Evolutionary conservation across 2,113 vertebrate genomes (phyloP).

Genomic region (Cochlearius cochlearius): DNA sequence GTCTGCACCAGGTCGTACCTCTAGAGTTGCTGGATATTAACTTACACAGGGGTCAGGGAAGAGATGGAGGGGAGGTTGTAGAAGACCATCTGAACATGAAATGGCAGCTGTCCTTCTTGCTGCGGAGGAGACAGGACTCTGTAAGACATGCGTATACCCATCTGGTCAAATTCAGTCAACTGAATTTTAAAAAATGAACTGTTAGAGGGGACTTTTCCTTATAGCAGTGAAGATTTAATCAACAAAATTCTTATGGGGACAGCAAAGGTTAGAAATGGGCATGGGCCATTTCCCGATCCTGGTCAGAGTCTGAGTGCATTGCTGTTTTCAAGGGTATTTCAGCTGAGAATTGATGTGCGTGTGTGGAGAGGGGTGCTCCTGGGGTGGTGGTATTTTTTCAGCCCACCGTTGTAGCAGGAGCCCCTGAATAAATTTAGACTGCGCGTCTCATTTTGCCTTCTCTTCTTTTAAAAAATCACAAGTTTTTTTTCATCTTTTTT

Average conservation of each 20-base stretch:
- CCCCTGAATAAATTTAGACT: background rate
- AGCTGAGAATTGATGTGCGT: background rate
- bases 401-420: background rate
- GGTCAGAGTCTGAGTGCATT: background rate
- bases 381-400: background rate
- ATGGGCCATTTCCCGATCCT: too few species aligned
- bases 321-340: background rate
- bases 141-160: background rate
- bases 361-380: background rate
- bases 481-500: background rate
- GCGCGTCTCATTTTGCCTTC: background rate
- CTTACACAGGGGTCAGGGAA: background rate
- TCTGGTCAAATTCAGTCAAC: background rate
- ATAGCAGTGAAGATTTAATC: background rate
- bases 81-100: background rate
- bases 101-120: background rate
- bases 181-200: background rate
- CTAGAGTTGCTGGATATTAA: background rate
- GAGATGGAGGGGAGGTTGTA: background rate
- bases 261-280: background rate
- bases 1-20: background rate
- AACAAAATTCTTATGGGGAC: background rate
- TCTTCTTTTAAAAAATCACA: background rate
- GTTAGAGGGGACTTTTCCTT: background rate
- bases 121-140: background rate